A percentile compares a stretch with the other conserved stretches of the same genome.
Evolutionary conservation across 2,888 invertebrate genomes (phyloP).

Genomic region (Eugnorisma glareosa): DNA sequence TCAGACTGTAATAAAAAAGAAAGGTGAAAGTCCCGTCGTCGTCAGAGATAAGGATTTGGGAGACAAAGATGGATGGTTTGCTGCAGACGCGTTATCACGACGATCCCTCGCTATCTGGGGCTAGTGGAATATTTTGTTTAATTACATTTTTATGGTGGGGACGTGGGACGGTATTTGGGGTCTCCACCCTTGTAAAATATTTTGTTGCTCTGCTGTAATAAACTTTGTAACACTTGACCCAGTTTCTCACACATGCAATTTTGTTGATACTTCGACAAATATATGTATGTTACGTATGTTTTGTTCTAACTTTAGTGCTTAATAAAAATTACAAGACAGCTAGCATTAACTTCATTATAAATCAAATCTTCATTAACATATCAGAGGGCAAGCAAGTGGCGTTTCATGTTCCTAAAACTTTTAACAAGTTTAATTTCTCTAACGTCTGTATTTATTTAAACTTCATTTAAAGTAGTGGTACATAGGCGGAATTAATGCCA

Average conservation of each 20-base stretch:
- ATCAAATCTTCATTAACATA: not conserved
- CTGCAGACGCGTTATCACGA: constrained; percentile 68
- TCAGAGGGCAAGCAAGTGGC: not conserved
- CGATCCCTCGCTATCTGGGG: constrained; percentile 57
- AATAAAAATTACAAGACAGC: not conserved
- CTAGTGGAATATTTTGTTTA: constrained; percentile 65
- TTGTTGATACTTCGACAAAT: not conserved
- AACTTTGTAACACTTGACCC: constrained; percentile 23
- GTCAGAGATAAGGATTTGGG: constrained; percentile 72
- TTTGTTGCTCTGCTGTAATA: constrained; percentile 26
- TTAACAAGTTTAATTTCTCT: not conserved
- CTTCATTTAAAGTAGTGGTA: too few species aligned
- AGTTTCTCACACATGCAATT: not conserved
- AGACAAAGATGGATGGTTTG: constrained; percentile 79
- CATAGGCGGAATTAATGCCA: too few species aligned
- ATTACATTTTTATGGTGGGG: constrained; percentile 61
- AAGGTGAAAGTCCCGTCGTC: constrained; percentile 59
- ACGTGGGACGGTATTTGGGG: constrained; percentile 55
- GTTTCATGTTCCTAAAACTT: not conserved
- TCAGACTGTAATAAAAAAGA: constrained; percentile 57
- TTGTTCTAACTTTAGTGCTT: not conserved
- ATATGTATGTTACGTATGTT: not conserved
- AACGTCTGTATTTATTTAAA: not conserved
- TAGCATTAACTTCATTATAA: not conserved
- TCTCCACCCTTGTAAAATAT: constrained; percentile 27